These are phyloP conservation scores for Tenebrio molitor DNA, from an alignment of 1,140 invertebrate species.

Conservation along the genomic window DNA sequence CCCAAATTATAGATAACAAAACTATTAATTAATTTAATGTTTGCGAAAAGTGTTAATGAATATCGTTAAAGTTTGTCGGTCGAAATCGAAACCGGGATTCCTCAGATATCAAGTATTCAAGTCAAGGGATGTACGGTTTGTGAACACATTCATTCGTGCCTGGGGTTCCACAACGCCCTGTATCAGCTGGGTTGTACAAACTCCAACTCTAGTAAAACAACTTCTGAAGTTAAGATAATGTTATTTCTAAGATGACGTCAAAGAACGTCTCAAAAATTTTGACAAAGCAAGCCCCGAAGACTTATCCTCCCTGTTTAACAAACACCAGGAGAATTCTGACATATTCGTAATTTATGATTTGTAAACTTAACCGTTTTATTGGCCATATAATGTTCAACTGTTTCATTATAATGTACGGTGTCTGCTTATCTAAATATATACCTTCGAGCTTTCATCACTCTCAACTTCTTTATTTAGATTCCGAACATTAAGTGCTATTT, in stretches of 20 bases:
- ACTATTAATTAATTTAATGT: conserved; percentile 22
- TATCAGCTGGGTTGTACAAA: conserved; percentile 16
- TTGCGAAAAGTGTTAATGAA: conserved; percentile 11
- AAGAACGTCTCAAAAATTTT: conserved; percentile 1
- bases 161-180: conserved; percentile 20
- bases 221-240: background rate
- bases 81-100: conserved; percentile 10
- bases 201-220: background rate
- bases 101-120: conserved; percentile 25
- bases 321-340: background rate
- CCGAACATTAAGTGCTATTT: conserved; percentile 18
- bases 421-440: conserved; percentile 24
- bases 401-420: conserved; percentile 23
- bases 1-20: conserved; percentile 6
- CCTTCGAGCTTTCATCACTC: conserved; percentile 32
- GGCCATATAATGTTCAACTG: conserved; percentile 2
- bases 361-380: conserved; percentile 22
- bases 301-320: no score
- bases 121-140: conserved; percentile 30
- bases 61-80: background rate
- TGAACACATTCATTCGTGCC: conserved; percentile 17
- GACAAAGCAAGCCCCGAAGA: no score
- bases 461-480: conserved; percentile 23
- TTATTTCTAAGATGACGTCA: background rate
- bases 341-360: background rate